Base-by-base conservation (phyloP, 2,888 invertebrate genomes). In the Nipponacmea schrenckii region DNA sequence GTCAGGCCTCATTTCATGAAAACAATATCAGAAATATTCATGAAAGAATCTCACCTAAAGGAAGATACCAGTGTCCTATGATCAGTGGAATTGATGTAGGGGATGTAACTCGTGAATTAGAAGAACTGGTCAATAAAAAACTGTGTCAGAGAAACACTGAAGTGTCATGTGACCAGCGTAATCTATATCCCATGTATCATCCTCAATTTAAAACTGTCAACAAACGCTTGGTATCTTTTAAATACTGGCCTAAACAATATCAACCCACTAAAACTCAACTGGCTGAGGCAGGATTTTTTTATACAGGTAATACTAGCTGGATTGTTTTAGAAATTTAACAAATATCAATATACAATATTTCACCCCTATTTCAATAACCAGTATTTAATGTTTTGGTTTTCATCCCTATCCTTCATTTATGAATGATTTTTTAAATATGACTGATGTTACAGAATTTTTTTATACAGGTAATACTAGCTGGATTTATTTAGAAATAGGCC, bases 31-130 rank as follows among this genome's bases (percentile, higher is more conserved):
- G 10, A 15, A 24, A 56, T 56, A 24, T 56, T 24, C 56, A 56
- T 24, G 8, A 56, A 20, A 56, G 12, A 56, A 56, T 56, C 20
- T 56, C 56, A 56, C 56, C 56, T 14, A 56, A 56, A 20, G 56
- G 56, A 24, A 20, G 24, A 56, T 56, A 56, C 14, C 24, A 24
- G 20, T 56, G 56, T 56, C 56, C 56, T 10, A 56, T 56, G 56
- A 24, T 56, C 56, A 56, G 20, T 56, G 56, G 56, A 56, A 56
- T 56, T 7, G 56, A 56, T 24, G 56, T 56, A 24, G 56, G 56
- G 24, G 24, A 56, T 56, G 56, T 56, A 56, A 24, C 56, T 12
- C 10, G 56, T 20, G 24, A 56, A 56, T 56, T 56, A 56, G 56
- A 56, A 20, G 56, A 56, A 17, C 24, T 56, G 12, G 56, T 56